These are phyloP conservation scores for Ectobius pallidus DNA, from an alignment of 2,888 invertebrate species.

Conservation along the genomic window DNA sequence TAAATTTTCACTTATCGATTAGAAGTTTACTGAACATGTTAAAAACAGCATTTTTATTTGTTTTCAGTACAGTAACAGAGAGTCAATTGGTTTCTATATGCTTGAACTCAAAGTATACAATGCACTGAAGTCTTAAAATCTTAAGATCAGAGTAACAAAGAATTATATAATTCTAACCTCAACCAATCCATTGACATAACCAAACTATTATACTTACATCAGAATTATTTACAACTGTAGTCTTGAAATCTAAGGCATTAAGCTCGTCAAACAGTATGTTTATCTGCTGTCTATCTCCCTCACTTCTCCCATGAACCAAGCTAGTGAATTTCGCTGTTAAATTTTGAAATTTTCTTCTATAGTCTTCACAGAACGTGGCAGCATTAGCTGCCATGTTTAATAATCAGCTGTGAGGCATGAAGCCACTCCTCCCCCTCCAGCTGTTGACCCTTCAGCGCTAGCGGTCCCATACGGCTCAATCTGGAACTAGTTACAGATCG, in stretches of 20 bases:
- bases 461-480: not conserved
- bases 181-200: too few species aligned
- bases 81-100: too few species aligned
- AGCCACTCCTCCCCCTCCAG: not conserved
- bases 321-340: slow-evolving; percentile 35
- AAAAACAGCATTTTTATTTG: too few species aligned
- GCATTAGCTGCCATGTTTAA: not conserved
- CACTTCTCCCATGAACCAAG: slow-evolving; percentile 48
- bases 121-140: too few species aligned
- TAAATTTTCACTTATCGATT: too few species aligned
- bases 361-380: not conserved
- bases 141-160: too few species aligned
- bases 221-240: slow-evolving; percentile 56
- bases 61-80: too few species aligned
- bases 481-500: not conserved
- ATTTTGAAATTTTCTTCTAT: slow-evolving; percentile 32
- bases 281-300: slow-evolving; percentile 59
- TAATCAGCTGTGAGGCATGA: slow-evolving; percentile 11
- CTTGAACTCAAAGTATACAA: too few species aligned
- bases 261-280: slow-evolving; percentile 65
- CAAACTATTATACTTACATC: slow-evolving; percentile 49
- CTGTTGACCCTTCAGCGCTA: not conserved
- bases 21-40: too few species aligned
- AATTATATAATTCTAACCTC: too few species aligned
- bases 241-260: slow-evolving; percentile 66